Percentiles rank a stretch among this genome's conserved stretches.
Conservation (phyloP, 1,140 invertebrate species). For the Charaxes varanes region DNA sequence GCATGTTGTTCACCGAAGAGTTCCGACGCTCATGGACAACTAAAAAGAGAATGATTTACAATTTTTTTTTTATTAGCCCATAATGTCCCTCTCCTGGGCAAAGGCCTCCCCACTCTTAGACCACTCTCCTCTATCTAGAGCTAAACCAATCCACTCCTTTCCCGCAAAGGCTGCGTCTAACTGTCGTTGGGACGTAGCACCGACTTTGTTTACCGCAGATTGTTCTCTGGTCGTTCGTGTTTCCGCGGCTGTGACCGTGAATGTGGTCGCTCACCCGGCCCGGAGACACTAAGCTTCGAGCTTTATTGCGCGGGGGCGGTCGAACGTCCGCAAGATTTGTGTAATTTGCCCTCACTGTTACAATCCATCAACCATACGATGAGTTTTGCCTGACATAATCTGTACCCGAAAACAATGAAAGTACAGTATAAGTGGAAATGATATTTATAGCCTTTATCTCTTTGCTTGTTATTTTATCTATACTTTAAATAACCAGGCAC, state of each 20-base stretch:
- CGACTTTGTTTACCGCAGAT: conserved; percentile 33
- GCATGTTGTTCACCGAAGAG: too few species aligned
- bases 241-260: conserved; percentile 45
- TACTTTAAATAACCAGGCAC: too few species aligned
- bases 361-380: conserved; percentile 39
- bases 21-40: too few species aligned
- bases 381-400: conserved; percentile 12
- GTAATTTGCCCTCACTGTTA: conserved; percentile 27
- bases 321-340: conserved; percentile 37
- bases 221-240: conserved; percentile 10
- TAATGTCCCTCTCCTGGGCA: too few species aligned
- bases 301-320: conserved; percentile 47
- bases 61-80: too few species aligned
- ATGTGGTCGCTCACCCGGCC: conserved; percentile 52
- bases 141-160: too few species aligned
- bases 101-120: too few species aligned
- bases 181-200: conserved; percentile 35
- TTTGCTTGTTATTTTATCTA: too few species aligned
- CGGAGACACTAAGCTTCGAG: conserved; percentile 33
- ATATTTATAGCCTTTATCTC: too few species aligned
- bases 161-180: conserved; percentile 51
- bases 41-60: too few species aligned
- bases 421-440: background rate
- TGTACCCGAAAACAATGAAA: conserved; percentile 1
- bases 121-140: too few species aligned